Evolutionary conservation across 2,113 vertebrate species (phyloP).

Genomic region (Oriolus oriolus): DNA sequence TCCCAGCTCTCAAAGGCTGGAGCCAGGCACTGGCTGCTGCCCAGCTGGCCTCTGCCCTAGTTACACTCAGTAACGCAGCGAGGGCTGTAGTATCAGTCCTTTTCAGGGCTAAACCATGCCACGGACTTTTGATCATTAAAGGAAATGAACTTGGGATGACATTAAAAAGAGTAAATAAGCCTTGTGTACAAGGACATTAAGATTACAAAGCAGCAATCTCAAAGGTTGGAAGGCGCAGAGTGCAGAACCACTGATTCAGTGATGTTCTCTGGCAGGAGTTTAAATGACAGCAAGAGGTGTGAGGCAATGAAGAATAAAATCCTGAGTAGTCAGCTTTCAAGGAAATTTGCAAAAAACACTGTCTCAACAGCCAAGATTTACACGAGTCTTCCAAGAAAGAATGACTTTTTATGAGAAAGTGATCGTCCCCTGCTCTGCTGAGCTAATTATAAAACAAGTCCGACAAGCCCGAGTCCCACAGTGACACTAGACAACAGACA

Average conservation of each 20-base stretch:
- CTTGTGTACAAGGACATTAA: background rate
- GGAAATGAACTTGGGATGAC: conserved; percentile 12
- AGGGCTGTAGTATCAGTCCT: background rate
- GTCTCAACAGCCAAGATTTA: conserved; percentile 3
- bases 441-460: conserved; percentile 27
- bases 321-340: background rate
- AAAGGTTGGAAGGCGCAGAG: background rate
- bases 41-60: conserved; percentile 44
- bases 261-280: background rate
- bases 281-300: background rate
- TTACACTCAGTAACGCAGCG: accelerated
- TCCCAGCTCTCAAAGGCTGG: background rate
- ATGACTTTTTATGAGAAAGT: background rate
- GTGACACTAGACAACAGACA: background rate
- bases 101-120: background rate
- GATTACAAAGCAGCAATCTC: background rate
- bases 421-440: background rate
- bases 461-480: background rate
- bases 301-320: background rate
- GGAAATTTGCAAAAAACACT: conserved; percentile 1
- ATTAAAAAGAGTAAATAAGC: background rate
- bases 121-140: background rate
- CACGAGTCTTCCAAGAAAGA: background rate
- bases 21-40: background rate
- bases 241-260: background rate